Evolutionary conservation across 2,113 vertebrate species (phyloP).

Genomic region (Dipodomys ordii): DNA sequence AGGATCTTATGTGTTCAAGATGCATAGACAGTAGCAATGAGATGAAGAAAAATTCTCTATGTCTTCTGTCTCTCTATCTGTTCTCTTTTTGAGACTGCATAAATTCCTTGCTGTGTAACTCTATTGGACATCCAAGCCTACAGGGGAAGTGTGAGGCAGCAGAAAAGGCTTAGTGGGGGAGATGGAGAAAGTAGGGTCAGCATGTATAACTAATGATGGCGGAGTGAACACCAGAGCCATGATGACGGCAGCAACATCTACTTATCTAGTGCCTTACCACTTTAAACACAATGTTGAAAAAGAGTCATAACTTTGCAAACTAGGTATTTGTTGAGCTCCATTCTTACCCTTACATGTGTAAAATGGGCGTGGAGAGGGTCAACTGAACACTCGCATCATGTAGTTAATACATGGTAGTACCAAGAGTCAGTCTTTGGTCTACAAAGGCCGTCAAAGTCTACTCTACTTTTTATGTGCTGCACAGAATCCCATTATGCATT

Average conservation of each 20-base stretch:
- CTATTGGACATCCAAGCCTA: neutral
- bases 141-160: neutral
- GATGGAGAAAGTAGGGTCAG: neutral
- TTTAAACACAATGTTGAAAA: neutral
- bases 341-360: neutral
- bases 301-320: neutral
- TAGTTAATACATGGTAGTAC: neutral
- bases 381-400: neutral
- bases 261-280: neutral
- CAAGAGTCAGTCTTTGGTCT: neutral
- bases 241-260: fast-evolving
- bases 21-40: neutral
- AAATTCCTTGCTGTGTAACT: neutral
- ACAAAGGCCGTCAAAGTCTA: neutral
- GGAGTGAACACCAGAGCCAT: neutral
- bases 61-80: neutral
- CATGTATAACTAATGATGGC: neutral
- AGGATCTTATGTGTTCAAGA: neutral
- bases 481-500: fast-evolving
- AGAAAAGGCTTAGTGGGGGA: fast-evolving
- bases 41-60: neutral
- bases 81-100: neutral
- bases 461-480: neutral
- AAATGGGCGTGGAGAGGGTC: neutral
- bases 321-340: neutral